These are phyloP conservation scores for Sarcophaga carnaria DNA, from an alignment of 2,888 invertebrate species.

Conservation along the genomic window DNA sequence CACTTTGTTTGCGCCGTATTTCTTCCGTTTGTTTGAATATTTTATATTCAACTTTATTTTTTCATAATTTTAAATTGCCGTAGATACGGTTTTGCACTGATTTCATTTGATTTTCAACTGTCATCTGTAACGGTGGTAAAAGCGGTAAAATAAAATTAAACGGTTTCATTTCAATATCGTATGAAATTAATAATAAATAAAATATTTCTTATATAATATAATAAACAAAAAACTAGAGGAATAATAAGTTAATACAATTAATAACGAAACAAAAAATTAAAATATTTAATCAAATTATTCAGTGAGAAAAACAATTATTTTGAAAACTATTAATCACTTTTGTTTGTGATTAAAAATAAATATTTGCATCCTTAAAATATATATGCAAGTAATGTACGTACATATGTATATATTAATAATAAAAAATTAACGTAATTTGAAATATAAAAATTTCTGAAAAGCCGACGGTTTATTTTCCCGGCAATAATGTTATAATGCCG, in stretches of 20 bases:
- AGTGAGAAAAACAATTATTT: no score
- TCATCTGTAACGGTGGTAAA: slow-evolving; percentile 77
- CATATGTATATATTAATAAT: not conserved
- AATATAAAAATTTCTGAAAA: not conserved
- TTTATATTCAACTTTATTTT: slow-evolving; percentile 48
- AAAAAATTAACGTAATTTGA: not conserved
- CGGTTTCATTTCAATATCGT: slow-evolving; percentile 2
- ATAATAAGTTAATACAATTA: not conserved
- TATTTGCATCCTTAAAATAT: not conserved
- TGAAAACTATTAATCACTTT: no score
- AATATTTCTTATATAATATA: not conserved
- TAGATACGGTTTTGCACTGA: slow-evolving; percentile 71
- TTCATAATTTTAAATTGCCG: slow-evolving; percentile 70
- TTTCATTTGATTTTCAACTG: slow-evolving; percentile 82
- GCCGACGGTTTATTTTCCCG: not conserved
- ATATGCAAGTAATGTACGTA: not conserved
- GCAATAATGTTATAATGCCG: not conserved
- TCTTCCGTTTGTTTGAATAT: slow-evolving; percentile 62
- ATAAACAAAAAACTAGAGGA: not conserved
- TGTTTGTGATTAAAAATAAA: no score
- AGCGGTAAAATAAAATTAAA: slow-evolving; percentile 34
- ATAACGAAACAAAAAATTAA: not conserved
- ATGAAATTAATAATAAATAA: not conserved
- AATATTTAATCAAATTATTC: no score
- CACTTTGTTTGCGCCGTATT: slow-evolving; percentile 58